Percentiles rank a stretch among this genome's conserved stretches.
Conservation (phyloP, 2,113 vertebrate genomes). For the Leucopternis melanops region DNA sequence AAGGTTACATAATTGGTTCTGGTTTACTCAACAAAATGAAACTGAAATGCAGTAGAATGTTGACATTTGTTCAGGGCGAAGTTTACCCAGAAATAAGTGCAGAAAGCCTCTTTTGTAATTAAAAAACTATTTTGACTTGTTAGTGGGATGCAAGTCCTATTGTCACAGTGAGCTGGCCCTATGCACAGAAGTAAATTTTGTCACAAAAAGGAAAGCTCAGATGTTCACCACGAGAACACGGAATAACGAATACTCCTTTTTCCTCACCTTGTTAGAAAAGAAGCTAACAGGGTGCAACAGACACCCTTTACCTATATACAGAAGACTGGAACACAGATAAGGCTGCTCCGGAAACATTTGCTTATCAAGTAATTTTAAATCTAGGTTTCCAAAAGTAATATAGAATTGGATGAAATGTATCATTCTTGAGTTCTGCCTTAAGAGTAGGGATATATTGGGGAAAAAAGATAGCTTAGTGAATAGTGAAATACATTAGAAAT, state of each 20-base stretch:
- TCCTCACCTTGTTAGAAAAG: not conserved
- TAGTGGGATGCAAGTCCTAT: not conserved
- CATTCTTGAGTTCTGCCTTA: not conserved
- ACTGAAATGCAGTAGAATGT: not conserved
- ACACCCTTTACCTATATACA: not conserved
- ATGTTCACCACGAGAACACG: not conserved
- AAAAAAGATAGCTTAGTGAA: not conserved
- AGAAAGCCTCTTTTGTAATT: not conserved
- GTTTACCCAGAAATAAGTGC: not conserved
- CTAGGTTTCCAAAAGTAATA: not conserved
- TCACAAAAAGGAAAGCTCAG: not conserved
- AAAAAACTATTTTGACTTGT: not conserved
- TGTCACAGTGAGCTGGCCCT: not conserved
- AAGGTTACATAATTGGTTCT: not conserved
- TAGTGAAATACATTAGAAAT: not conserved
- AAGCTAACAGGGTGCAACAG: not conserved
- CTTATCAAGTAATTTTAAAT: not conserved
- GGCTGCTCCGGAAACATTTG: not conserved
- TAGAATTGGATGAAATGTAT: not conserved
- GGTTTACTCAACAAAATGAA: not conserved
- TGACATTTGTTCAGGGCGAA: not conserved
- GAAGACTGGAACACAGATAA: not conserved
- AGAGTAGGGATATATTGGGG: not conserved
- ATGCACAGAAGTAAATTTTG: not conserved
- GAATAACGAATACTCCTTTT: not conserved